Base-by-base conservation (phyloP, 1,140 invertebrate genomes). In the Macrostomum lignano region DNA sequence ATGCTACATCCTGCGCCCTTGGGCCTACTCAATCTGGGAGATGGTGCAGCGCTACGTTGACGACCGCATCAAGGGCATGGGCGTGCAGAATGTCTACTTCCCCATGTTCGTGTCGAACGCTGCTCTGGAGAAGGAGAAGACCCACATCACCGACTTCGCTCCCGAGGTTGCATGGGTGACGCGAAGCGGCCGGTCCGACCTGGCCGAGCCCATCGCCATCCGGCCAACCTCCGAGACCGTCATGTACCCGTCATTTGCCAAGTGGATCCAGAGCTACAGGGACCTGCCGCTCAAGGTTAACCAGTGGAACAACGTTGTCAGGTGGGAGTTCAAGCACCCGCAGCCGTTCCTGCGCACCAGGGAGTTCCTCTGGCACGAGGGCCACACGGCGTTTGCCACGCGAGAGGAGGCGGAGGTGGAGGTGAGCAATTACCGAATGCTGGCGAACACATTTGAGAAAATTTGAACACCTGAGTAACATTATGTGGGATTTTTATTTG, bases 351-450 rank as follows among this genome's bases (percentile, higher is more conserved):
- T 98, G 15, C 64, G 91, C 23, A 94, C 88, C 1, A 65, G 91
- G 38, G 91, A 98, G 61, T 98, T 98, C 62, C 64, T 96, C 1
- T 98, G 91, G 91, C 91, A 98, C 63, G 91, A 98, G 63, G 91
- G 91, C 2, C 91, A 98, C 54, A 77, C 82, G 3, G 91, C 84
- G 5, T 91, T 73, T 61, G 72, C 76, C 1, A 68, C 59, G 0
- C 58, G 68, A 44, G 55, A 70, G 24, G 82, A 91, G 44, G 86
- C 88, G 3, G 68, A 70, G 32, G 66, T 73, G 43, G 91, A 98
- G 63, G 82, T n/a, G n/a, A n/a, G n/a, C n/a, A n/a, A n/a, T n/a
- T n/a, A n/a, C n/a, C n/a, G n/a, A n/a, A n/a, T n/a, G n/a, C n/a
- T n/a, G n/a, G n/a, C n/a, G n/a, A n/a, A n/a, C n/a, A n/a, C n/a